phyloP scores from a whole-genome alignment of 2,888 invertebrate genomes.

The Thera britannica region DNA sequence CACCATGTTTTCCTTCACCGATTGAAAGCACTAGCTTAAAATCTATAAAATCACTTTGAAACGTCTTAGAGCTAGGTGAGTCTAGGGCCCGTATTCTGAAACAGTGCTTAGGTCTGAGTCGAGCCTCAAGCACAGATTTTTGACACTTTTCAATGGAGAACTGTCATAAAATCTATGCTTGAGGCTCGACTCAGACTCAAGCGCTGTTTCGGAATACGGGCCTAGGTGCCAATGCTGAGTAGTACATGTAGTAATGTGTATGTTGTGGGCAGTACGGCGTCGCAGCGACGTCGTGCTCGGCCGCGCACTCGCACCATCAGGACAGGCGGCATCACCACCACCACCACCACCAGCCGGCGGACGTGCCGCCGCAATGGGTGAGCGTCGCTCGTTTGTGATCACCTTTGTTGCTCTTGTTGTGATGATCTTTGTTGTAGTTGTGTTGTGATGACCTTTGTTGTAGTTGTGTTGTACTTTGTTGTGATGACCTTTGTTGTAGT shows the following conservation, averaged over 20 bases:
- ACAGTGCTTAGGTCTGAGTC: too few relatives aligned
- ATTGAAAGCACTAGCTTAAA: too few relatives aligned
- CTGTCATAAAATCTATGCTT: too few relatives aligned
- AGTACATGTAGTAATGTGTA: slow-evolving; percentile 2
- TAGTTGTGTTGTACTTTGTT: neutral
- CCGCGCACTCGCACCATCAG: slow-evolving; percentile 79
- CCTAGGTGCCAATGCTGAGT: too few relatives aligned
- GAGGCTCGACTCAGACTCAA: too few relatives aligned
- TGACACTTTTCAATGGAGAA: too few relatives aligned
- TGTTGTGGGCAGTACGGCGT: slow-evolving; percentile 74
- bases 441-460: slow-evolving; percentile 7
- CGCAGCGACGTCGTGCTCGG: slow-evolving; percentile 82
- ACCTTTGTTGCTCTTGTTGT: slow-evolving; percentile 17
- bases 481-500: slow-evolving; percentile 13
- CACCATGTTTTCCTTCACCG: too few relatives aligned
- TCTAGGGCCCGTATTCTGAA: too few relatives aligned
- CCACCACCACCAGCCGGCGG: slow-evolving; percentile 79
- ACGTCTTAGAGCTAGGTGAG: too few relatives aligned
- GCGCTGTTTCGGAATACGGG: too few relatives aligned
- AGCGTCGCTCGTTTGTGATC: slow-evolving; percentile 43
- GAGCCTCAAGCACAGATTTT: too few relatives aligned
- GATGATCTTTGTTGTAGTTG: slow-evolving; percentile 2
- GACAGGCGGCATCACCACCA: slow-evolving; percentile 73
- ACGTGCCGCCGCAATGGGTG: slow-evolving; percentile 79
- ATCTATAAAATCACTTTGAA: too few relatives aligned